A percentile compares a stretch with the other conserved stretches of the same genome.
phyloP scores from a whole-genome alignment of 2,888 invertebrate species.

The Apantesis nais region DNA sequence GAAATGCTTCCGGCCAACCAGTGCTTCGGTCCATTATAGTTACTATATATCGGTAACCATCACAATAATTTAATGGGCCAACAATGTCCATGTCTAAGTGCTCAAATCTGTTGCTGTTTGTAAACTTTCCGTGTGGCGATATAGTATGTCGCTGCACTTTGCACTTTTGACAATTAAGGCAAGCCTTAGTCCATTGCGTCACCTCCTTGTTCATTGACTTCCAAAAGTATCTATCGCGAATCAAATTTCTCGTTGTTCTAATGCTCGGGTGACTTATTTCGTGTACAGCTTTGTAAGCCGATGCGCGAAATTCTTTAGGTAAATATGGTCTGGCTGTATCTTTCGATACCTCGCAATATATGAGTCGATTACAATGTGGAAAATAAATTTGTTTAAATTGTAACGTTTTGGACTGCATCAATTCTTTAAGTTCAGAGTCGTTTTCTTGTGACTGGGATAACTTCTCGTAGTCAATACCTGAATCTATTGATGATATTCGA shows the following conservation, averaged over 20 bases:
- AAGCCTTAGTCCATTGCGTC: too few species aligned
- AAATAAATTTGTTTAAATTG: not conserved
- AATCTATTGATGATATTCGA: not conserved
- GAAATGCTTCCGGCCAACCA: not conserved
- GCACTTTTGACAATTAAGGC: too few species aligned
- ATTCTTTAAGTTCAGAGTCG: not conserved
- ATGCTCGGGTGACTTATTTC: too few species aligned
- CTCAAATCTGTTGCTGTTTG: not conserved
- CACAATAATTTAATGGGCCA: not conserved
- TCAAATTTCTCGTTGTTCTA: not conserved
- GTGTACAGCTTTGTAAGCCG: too few species aligned
- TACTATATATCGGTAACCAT: not conserved
- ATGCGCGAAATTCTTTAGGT: too few species aligned
- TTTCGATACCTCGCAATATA: too few species aligned
- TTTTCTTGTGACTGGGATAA: not conserved
- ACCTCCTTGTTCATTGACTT: too few species aligned
- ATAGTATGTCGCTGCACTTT: not conserved
- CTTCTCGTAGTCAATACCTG: not conserved
- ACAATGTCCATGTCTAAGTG: constrained; percentile 1
- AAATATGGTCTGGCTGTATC: too few species aligned
- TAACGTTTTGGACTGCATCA: not conserved
- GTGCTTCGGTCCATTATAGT: not conserved
- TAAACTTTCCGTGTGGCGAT: not conserved
- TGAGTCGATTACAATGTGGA: too few species aligned
- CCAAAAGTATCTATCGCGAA: too few species aligned